These are phyloP conservation scores for Temnothorax longispinosus DNA, from an alignment of 1,140 invertebrate genomes.

Conservation along the genomic window DNA sequence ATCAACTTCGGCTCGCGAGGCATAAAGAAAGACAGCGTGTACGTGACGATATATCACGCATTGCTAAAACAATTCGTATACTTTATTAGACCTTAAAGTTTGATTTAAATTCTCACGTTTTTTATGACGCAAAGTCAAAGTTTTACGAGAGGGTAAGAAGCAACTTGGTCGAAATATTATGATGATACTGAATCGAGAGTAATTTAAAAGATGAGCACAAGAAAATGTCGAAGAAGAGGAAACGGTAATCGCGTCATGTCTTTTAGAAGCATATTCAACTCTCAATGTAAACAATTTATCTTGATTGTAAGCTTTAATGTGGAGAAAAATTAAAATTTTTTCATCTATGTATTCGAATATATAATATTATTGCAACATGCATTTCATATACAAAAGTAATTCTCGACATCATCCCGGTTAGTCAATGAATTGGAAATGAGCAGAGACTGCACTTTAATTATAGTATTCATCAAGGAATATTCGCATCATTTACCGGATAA, in stretches of 20 bases:
- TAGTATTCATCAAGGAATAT: slow-evolving; percentile 31
- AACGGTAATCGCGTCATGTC: neutral
- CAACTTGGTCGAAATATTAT: neutral
- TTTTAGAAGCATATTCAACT: neutral
- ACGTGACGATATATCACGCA: neutral
- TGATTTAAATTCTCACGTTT: neutral
- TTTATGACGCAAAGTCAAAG: neutral
- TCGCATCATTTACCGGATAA: slow-evolving; percentile 32
- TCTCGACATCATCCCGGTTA: neutral
- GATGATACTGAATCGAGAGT: neutral
- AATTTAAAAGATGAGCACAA: neutral
- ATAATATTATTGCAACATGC: neutral
- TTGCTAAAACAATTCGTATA: slow-evolving; percentile 6
- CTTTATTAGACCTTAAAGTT: slow-evolving; percentile 8
- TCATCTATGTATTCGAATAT: neutral
- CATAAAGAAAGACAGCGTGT: neutral
- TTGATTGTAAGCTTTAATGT: neutral
- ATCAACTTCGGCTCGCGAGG: neutral
- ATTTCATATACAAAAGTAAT: neutral
- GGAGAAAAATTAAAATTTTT: neutral
- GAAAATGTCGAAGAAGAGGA: neutral
- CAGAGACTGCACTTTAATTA: slow-evolving; percentile 23
- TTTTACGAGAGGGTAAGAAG: neutral
- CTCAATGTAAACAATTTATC: neutral
- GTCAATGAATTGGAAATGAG: neutral